Base-by-base conservation (phyloP, 2,113 vertebrate species). In the Lathamus discolor region DNA sequence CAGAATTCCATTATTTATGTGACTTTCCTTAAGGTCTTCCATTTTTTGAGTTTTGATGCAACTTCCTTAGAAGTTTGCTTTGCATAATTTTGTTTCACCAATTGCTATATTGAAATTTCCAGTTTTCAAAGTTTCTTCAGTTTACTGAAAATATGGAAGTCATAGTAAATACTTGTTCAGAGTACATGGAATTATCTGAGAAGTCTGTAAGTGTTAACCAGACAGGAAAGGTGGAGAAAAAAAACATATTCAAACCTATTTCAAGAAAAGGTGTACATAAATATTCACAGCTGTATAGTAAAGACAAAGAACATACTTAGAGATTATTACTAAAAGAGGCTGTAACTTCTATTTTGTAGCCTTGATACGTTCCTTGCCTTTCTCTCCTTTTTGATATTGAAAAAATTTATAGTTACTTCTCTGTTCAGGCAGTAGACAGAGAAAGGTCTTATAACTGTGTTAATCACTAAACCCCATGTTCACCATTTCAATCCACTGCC, bases 321-420 rank as follows among this genome's bases (percentile, higher is more conserved):
- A 33, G 29, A 39, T 63, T 79, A 46, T 46, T 64, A 22, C 24
- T 87, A 46, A 44, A 83, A 73, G 37, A 33, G 39, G 8, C 6
- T 72, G 63, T 25, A 76, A 37, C 11, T 1, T n/a, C 6, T 39
- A 20, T 69, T 54, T 22, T 48, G 44, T 29, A 72, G 27, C 28
- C 13, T 66, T 90, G 79, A 62, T 75, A 18, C 7, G 44, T 80
- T 92, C 68, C 25, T 69, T 94, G 66, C 8, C 44, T 90, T 93
- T 83, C n/a, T 73, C 29, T 90, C 9, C 29, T 39, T 43, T 88
- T 94, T 85, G 29, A 43, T 67, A 78, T 51, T 33, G 8, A 24
- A 76, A 96, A 95, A 55, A 88, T 95, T 97, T 91, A 76, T 70
- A 51, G n/a, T 70, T 67, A 68, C 35, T 90, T 88, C 43, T 91